Evolutionary conservation across 2,797 vertebrate species (phyloP).

Genomic region (Linurgus olivaceus): DNA sequence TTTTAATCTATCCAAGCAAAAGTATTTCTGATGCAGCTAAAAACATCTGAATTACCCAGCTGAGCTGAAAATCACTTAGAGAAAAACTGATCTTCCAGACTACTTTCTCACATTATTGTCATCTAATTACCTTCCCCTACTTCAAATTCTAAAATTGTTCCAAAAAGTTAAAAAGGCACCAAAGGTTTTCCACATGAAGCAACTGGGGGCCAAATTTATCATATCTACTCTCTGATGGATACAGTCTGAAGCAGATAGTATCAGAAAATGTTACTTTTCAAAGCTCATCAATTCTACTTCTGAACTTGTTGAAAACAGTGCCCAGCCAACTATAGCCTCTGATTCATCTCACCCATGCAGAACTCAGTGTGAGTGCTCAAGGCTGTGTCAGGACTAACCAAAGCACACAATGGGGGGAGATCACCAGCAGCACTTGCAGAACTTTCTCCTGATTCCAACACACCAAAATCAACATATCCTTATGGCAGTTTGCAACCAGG

Average conservation of each 20-base stretch:
- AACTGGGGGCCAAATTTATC: not conserved
- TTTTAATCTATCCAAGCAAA: not conserved
- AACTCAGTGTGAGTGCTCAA: fast-evolving
- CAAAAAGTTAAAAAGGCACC: not conserved
- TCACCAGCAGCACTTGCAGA: not conserved
- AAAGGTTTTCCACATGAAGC: not conserved
- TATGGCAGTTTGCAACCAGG: not conserved
- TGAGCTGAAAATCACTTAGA: not conserved
- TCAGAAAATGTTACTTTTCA: not conserved
- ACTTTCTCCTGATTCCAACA: not conserved
- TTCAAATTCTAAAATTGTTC: not conserved
- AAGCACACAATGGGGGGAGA: fast-evolving
- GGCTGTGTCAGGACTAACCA: not conserved
- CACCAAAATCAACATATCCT: not conserved
- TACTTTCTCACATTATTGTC: not conserved
- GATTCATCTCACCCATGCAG: not conserved
- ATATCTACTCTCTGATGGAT: not conserved
- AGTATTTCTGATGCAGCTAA: not conserved
- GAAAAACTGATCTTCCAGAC: not conserved
- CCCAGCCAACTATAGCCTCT: not conserved
- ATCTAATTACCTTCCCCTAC: not conserved
- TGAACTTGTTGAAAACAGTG: not conserved
- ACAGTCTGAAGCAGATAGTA: not conserved
- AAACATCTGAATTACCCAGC: not conserved
- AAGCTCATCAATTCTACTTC: not conserved